Conservation (phyloP, 2,113 vertebrate genomes). For the Caracal caracal region DNA sequence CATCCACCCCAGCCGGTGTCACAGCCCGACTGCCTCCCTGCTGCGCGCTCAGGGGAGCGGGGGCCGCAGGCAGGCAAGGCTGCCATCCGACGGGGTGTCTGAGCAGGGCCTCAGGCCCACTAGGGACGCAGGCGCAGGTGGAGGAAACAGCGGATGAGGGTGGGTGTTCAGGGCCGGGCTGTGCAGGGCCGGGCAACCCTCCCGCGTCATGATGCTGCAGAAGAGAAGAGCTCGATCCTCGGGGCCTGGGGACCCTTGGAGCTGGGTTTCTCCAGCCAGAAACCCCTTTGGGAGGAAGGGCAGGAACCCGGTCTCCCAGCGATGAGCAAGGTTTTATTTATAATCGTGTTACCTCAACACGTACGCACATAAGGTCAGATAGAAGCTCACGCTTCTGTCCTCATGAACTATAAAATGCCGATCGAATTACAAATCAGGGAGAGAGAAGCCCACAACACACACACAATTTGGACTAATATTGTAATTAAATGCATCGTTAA, state of each 20-base stretch:
- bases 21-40: rapidly evolving
- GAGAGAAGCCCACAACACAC: background rate
- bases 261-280: background rate
- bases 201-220: rapidly evolving
- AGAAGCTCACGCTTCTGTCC: rapidly evolving
- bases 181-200: rapidly evolving
- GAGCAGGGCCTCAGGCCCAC: background rate
- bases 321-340: background rate
- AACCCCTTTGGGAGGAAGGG: background rate
- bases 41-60: too few species aligned
- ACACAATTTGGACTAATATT: background rate
- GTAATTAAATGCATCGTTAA: background rate
- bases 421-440: background rate
- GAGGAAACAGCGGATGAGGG: too few species aligned
- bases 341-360: background rate
- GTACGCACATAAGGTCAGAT: background rate
- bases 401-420: background rate
- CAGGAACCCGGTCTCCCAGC: background rate
- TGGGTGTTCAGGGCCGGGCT: background rate
- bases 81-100: rapidly evolving
- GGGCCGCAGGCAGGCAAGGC: too few species aligned
- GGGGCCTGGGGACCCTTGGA: background rate
- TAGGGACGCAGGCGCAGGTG: too few species aligned
- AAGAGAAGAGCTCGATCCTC: rapidly evolving
- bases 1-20: too few species aligned